phyloP scores from a whole-genome alignment of 2,888 invertebrate genomes.

The Ophonus ardosiacus region DNA sequence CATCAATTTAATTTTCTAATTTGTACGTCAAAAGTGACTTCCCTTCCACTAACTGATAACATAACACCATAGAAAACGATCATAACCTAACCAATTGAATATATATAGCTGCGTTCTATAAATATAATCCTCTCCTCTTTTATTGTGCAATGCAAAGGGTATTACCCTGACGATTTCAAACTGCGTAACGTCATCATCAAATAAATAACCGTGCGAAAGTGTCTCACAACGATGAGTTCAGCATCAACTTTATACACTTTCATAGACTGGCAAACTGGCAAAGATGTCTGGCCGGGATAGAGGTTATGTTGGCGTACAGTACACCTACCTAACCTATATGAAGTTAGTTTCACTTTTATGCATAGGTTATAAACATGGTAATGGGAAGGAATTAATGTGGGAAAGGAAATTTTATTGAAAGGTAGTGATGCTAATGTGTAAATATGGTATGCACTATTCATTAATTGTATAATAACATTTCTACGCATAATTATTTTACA shows the following conservation, averaged over 20 bases:
- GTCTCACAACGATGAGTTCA: conserved; percentile 20
- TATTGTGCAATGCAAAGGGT: neutral
- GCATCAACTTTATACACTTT: neutral
- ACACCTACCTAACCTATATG: conserved; percentile 18
- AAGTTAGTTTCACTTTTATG: conserved; percentile 26
- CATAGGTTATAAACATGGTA: conserved; percentile 1
- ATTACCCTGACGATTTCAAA: conserved; percentile 32
- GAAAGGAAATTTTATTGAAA: neutral
- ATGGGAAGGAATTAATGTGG: neutral
- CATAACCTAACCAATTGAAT: neutral
- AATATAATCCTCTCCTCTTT: neutral
- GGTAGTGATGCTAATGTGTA: neutral
- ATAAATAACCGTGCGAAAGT: conserved; percentile 52
- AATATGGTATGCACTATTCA: neutral
- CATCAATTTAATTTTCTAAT: too few relatives aligned
- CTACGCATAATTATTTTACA: neutral
- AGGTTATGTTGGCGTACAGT: conserved; percentile 1
- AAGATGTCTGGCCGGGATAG: neutral
- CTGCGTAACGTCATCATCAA: conserved; percentile 37
- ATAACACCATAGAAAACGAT: neutral
- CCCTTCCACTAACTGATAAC: too few relatives aligned
- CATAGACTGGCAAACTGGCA: neutral
- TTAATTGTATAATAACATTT: neutral
- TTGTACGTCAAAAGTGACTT: too few relatives aligned
- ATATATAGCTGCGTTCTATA: neutral